A percentile compares a stretch with the other conserved stretches of the same genome.
These are phyloP conservation scores for Platycheirus albimanus DNA, from an alignment of 2,888 invertebrate genomes.

Conservation along the genomic window DNA sequence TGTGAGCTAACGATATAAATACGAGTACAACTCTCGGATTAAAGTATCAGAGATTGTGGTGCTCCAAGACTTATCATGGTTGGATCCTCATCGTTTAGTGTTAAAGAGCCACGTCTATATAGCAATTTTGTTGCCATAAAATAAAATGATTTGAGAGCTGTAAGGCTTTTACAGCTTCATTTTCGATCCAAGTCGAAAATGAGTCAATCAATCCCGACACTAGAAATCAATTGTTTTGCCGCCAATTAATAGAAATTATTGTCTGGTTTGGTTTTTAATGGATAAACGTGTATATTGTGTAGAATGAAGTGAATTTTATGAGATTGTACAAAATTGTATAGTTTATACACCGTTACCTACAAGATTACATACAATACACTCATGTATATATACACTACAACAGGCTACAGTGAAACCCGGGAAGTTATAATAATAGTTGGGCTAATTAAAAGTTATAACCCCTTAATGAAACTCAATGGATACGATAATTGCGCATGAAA, in stretches of 20 bases:
- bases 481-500: constrained; percentile 54
- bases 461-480: constrained; percentile 59
- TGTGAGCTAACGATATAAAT: too few species aligned
- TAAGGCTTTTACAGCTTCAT: constrained; percentile 52
- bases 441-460: constrained; percentile 68
- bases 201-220: constrained; percentile 67
- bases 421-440: constrained; percentile 33
- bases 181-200: constrained; percentile 53
- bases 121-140: constrained; percentile 62
- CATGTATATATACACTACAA: too few species aligned
- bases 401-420: constrained; percentile 10
- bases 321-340: constrained; percentile 31
- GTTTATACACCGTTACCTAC: background rate
- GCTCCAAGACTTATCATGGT: background rate
- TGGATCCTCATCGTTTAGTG: constrained; percentile 42
- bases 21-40: background rate
- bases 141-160: constrained; percentile 26
- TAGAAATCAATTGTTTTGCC: constrained; percentile 57
- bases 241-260: constrained; percentile 67
- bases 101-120: constrained; percentile 38
- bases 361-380: too few species aligned
- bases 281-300: background rate
- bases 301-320: constrained; percentile 12
- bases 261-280: constrained; percentile 26
- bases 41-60: constrained; percentile 2